Evolutionary conservation across 1,140 invertebrate species (phyloP).

Genomic region (Coboldia fuscipes): DNA sequence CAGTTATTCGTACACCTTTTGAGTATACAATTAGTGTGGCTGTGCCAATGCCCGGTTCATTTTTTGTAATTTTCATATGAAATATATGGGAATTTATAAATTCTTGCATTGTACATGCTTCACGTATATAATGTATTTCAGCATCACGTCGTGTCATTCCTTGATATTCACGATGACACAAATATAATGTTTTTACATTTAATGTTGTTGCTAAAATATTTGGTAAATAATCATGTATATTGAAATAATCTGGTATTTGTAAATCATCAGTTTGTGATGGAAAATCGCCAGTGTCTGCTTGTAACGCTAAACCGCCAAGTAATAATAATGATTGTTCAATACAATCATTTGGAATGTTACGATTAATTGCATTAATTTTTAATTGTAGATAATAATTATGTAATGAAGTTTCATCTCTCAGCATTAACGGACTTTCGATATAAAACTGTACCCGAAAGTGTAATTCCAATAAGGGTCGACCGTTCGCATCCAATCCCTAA

Average conservation of each 20-base stretch:
- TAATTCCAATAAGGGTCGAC: constrained; percentile 69
- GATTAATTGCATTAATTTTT: constrained; percentile 61
- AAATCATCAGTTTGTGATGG: constrained; percentile 10
- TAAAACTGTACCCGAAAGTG: constrained; percentile 89
- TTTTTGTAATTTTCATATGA: constrained; percentile 62
- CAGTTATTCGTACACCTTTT: constrained; percentile 64
- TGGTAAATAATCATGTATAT: constrained; percentile 51
- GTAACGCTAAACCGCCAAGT: constrained; percentile 66
- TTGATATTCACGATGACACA: constrained; percentile 43
- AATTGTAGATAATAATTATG: constrained; percentile 89
- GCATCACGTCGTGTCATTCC: constrained; percentile 55
- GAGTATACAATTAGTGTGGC: constrained; percentile 67
- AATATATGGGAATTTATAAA: constrained; percentile 86
- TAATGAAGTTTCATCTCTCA: constrained; percentile 74
- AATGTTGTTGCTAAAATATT: constrained; percentile 31
- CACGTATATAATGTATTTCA: constrained; percentile 66
- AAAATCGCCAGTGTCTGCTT: constrained; percentile 75
- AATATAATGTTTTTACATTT: constrained; percentile 31
- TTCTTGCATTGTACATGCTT: constrained; percentile 64
- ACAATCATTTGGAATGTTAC: constrained; percentile 40
- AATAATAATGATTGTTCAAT: constrained; percentile 50
- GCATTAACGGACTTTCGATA: constrained; percentile 65
- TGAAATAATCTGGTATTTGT: constrained; percentile 50
- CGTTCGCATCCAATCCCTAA: constrained; percentile 74
- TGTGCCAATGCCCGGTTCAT: constrained; percentile 44